phyloP scores from a whole-genome alignment of 1,140 invertebrate genomes.

The Holotrichia oblita region DNA sequence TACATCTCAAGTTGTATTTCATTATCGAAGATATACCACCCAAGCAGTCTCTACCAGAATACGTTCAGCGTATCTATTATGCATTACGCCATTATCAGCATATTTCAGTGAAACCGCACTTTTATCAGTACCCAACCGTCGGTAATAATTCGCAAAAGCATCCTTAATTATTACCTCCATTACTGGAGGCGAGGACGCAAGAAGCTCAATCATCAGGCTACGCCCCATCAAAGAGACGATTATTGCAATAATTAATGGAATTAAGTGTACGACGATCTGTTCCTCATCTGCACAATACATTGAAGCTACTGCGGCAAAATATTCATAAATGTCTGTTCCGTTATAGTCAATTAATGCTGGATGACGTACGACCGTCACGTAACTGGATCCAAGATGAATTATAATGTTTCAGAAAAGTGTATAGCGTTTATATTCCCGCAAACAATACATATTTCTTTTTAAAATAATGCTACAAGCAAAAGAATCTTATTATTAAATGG shows the following conservation, averaged over 20 bases:
- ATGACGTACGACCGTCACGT: background rate
- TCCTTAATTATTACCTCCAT: constrained; percentile 22
- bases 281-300: background rate
- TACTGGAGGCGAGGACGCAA: background rate
- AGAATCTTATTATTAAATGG: too few relatives aligned
- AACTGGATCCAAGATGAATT: background rate
- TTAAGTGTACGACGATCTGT: constrained; percentile 6
- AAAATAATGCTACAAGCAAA: too few relatives aligned
- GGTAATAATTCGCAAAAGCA: background rate
- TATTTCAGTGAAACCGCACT: background rate
- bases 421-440: too few relatives aligned
- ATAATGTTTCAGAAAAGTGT: too few relatives aligned
- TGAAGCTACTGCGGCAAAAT: background rate
- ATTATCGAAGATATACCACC: too few relatives aligned
- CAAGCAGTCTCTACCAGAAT: background rate
- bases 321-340: background rate
- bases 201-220: background rate
- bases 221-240: constrained; percentile 8
- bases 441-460: too few relatives aligned
- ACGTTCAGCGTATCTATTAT: background rate
- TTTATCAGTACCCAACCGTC: background rate
- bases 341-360: constrained; percentile 1
- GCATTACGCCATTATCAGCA: background rate
- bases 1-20: too few relatives aligned
- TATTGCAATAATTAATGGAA: constrained; percentile 23